Base-by-base conservation (phyloP, 2,113 vertebrate genomes). In the Mola mola region DNA sequence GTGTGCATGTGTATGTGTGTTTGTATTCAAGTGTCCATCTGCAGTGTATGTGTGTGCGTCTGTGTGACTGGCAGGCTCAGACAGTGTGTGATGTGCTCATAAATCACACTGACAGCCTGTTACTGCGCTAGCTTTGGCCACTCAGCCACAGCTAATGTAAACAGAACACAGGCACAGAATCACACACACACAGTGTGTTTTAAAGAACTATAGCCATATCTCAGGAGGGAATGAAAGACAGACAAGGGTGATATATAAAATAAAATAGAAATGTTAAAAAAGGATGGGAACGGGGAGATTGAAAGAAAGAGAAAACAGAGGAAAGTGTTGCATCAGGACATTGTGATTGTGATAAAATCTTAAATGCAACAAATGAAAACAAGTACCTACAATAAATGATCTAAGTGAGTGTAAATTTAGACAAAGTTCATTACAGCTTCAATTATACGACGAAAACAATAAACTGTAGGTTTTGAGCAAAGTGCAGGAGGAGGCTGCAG, bases 61-160 rank as follows among this genome's bases (percentile, higher is more conserved):
- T 69, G 64, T 83, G 86, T 89, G 84, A 86, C 87, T 94, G 94
- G 93, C 93, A 94, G 93, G 87, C 89, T 84, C 82, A 94, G 93
- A 93, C 93, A 94, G 91, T 93, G 92, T 92, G 92, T 96, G 95
- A 96, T 95, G 92, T 94, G 93, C 95, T 95, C 95, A 96, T 98
- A 94, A 91, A 98, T 97, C 96, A 96, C 93, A 90, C 90, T 95
- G 95, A 97, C 90, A 93, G 75, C 93, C 93, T 93, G 93, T 84
- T 95, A 93, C 91, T 93, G 91, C 86, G 82, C 79, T 93, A 90
- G 92, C 94, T 94, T 95, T 94, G 92, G 92, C 92, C 94, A 89
- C 89, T 95, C 92, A 92, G 88, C 93, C 95, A 94, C 89, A 56
- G 87, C 94, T 94, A 94, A 95, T 95, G 95, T 92, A 93, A 91